Conservation (phyloP, 2,113 vertebrate genomes). For the Pseudois nayaur region DNA sequence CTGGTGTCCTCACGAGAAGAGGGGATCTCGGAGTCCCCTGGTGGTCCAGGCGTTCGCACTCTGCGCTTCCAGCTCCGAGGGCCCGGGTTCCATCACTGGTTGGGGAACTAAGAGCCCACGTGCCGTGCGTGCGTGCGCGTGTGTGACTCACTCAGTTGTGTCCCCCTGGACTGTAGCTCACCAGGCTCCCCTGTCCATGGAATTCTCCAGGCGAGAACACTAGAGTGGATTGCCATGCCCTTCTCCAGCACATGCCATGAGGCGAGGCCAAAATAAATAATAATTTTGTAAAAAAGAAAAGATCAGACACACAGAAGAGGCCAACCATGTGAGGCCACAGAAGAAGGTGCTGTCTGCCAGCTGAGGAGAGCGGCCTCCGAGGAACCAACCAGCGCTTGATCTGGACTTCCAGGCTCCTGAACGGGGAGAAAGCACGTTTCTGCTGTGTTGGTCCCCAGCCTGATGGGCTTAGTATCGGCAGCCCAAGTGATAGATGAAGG, state of each 20-base stretch:
- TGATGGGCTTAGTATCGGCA: not conserved
- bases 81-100: not conserved
- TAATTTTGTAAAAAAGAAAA: not conserved
- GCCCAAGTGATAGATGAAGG: not conserved
- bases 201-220: not conserved
- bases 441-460: not conserved
- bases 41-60: fast-evolving
- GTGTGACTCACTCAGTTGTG: not conserved
- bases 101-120: not conserved
- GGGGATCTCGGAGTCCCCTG: not conserved
- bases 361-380: not conserved
- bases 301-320: not conserved
- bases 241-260: not conserved
- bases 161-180: not conserved
- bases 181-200: not conserved
- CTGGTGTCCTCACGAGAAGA: not conserved
- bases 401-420: not conserved
- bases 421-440: not conserved
- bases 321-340: not conserved
- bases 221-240: not conserved
- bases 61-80: not conserved
- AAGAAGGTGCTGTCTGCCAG: not conserved
- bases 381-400: not conserved
- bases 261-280: not conserved
- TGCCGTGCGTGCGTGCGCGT: fast-evolving